Percentiles rank a stretch among this genome's conserved stretches.
These are phyloP conservation scores for Chloroclystis v-ata DNA, from an alignment of 2,888 invertebrate genomes.

Conservation along the genomic window DNA sequence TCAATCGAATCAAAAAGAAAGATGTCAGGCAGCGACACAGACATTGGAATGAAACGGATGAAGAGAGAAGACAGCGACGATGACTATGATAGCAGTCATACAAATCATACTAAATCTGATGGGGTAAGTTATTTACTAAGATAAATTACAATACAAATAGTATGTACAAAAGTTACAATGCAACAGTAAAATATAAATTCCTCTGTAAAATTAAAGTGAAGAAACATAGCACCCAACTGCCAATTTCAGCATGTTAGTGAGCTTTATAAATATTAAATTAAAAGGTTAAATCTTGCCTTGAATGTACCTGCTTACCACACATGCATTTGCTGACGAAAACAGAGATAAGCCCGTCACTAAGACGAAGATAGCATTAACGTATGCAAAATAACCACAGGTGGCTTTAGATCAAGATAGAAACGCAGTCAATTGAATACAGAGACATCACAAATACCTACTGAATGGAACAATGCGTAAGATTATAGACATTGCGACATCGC, in stretches of 20 bases:
- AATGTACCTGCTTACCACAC: too few species aligned
- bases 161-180: too few species aligned
- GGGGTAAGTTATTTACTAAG: too few species aligned
- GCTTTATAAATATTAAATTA: too few species aligned
- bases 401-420: slow-evolving; percentile 8
- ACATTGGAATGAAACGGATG: slow-evolving; percentile 65
- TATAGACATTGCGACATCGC: not conserved
- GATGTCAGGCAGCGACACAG: slow-evolving; percentile 81
- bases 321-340: not conserved
- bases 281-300: too few species aligned
- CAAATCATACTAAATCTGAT: slow-evolving; percentile 72
- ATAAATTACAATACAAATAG: too few species aligned
- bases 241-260: too few species aligned
- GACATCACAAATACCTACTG: slow-evolving; percentile 2
- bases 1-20: slow-evolving; percentile 93
- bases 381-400: slow-evolving; percentile 11
- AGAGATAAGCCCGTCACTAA: not conserved
- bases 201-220: too few species aligned
- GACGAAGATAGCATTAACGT: not conserved
- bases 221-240: too few species aligned
- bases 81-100: slow-evolving; percentile 78
- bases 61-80: slow-evolving; percentile 81
- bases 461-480: slow-evolving; percentile 2
- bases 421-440: slow-evolving; percentile 2
- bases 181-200: too few species aligned